phyloP scores from a whole-genome alignment of 2,888 invertebrate genomes.

The Sminthurinus aureus region DNA sequence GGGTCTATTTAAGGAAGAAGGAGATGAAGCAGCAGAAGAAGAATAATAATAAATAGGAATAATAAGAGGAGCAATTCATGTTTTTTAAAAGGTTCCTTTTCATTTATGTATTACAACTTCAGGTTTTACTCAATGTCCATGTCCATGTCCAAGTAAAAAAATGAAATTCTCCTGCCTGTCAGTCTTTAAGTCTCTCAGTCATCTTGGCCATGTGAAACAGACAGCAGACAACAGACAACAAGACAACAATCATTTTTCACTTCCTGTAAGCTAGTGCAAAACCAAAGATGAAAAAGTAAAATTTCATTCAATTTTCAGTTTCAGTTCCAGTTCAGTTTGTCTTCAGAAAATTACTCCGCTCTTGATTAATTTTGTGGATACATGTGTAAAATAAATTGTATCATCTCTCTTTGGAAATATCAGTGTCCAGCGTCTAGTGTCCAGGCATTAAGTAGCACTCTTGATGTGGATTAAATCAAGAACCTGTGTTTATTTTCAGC shows the following conservation, averaged over 20 bases:
- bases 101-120: neutral
- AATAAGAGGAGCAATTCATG: neutral
- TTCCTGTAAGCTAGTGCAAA: neutral
- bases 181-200: neutral
- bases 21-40: neutral
- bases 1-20: slow-evolving; percentile 33
- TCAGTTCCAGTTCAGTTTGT: too few relatives aligned
- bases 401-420: neutral
- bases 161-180: neutral
- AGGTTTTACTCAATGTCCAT: neutral
- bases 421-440: too few relatives aligned
- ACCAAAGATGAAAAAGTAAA: neutral
- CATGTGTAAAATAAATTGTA: neutral
- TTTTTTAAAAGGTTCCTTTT: neutral
- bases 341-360: too few relatives aligned
- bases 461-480: neutral
- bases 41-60: neutral
- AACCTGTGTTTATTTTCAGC: too few relatives aligned
- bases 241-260: neutral
- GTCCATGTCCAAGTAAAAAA: neutral
- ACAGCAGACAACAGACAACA: neutral
- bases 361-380: neutral
- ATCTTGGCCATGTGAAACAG: too few relatives aligned
- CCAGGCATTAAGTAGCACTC: neutral
- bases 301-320: neutral